Evolutionary conservation across 2,797 vertebrate genomes (phyloP).

Genomic region (Percopsis omiscomaycus): DNA sequence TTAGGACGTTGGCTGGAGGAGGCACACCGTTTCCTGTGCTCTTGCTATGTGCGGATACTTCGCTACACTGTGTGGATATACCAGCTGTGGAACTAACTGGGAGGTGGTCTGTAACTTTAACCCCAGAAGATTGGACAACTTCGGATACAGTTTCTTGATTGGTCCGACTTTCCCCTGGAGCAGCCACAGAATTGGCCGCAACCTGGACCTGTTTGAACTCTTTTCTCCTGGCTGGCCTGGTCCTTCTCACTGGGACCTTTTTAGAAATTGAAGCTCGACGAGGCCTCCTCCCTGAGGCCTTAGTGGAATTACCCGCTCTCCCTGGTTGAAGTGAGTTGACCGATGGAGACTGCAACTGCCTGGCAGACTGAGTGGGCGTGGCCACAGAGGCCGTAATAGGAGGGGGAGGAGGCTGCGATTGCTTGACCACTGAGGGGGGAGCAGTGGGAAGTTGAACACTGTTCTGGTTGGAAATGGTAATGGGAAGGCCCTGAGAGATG

Average conservation of each 20-base stretch:
- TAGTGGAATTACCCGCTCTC: slow-evolving; percentile 52
- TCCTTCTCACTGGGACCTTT: slow-evolving; percentile 79
- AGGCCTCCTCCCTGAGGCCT: slow-evolving; percentile 64
- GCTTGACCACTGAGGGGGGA: slow-evolving; percentile 74
- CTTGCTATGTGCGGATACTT: slow-evolving; percentile 23
- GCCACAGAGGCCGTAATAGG: slow-evolving; percentile 57
- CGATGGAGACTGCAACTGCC: slow-evolving; percentile 52
- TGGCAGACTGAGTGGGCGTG: slow-evolving; percentile 52
- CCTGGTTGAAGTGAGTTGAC: slow-evolving; percentile 52
- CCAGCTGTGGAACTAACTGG: slow-evolving; percentile 40
- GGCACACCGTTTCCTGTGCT: slow-evolving; percentile 23
- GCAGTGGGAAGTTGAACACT: slow-evolving; percentile 75
- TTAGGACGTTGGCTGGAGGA: slow-evolving; percentile 43
- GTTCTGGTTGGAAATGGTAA: slow-evolving; percentile 82
- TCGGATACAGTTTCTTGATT: slow-evolving; percentile 40
- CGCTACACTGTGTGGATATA: slow-evolving; percentile 26
- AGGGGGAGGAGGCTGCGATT: slow-evolving; percentile 61
- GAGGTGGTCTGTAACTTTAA: slow-evolving; percentile 39
- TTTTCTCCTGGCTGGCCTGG: slow-evolving; percentile 76
- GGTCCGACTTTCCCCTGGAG: slow-evolving; percentile 39
- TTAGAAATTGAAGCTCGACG: slow-evolving; percentile 73
- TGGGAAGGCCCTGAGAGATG: slow-evolving; percentile 85
- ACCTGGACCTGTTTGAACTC: slow-evolving; percentile 43
- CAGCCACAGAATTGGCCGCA: slow-evolving; percentile 39
- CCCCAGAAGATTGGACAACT: slow-evolving; percentile 30